These are phyloP conservation scores for Petrophora chlorosata DNA, from an alignment of 2,888 invertebrate species.

Conservation along the genomic window DNA sequence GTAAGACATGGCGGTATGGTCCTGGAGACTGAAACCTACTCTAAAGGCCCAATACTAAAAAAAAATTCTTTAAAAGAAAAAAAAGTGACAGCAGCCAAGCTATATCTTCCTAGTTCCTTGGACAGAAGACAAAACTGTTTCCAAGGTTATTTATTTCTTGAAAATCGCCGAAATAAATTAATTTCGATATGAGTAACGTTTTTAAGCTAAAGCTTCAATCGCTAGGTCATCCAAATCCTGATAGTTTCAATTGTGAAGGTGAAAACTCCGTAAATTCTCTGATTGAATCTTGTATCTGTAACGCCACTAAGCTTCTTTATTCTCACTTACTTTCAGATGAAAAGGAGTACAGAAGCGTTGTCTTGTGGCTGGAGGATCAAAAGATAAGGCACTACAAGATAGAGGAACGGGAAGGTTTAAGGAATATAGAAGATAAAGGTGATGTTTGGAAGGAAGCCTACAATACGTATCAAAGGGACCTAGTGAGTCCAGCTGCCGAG, in stretches of 20 bases:
- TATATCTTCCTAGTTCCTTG: no score
- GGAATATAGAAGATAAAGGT: constrained; percentile 84
- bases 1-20: no score
- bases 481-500: constrained; percentile 88
- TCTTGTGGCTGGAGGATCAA: constrained; percentile 97
- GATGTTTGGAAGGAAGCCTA: constrained; percentile 89
- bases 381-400: constrained; percentile 95
- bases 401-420: constrained; percentile 89
- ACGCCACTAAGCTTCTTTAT: background rate
- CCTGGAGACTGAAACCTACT: no score
- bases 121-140: no score
- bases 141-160: background rate
- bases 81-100: no score
- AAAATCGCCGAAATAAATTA: constrained; percentile 4
- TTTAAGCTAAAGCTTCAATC: constrained; percentile 90
- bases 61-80: no score
- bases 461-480: constrained; percentile 88
- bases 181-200: constrained; percentile 79
- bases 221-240: constrained; percentile 89
- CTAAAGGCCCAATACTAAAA: no score
- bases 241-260: constrained; percentile 89
- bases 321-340: constrained; percentile 85
- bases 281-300: background rate
- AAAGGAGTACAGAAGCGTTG: constrained; percentile 89
- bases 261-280: constrained; percentile 42